Base-by-base conservation (phyloP, 1,140 invertebrate species). In the Euschistus heros region DNA sequence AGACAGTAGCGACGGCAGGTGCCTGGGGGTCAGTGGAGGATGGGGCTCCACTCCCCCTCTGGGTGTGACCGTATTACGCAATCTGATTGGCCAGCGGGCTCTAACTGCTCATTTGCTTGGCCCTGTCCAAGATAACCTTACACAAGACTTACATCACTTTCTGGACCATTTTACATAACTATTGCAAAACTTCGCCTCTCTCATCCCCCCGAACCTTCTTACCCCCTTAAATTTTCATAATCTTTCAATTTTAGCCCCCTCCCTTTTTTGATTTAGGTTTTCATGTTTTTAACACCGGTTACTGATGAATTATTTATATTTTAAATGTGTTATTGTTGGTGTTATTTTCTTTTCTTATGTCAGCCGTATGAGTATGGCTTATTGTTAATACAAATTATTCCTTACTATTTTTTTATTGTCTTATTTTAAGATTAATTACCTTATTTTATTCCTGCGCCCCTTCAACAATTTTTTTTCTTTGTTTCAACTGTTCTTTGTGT, bases 131-230 rank as follows among this genome's bases (percentile, higher is more conserved):
- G 15, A 26, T 59, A 59, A 59, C 55, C 24, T 59, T 59, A 59
- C 55, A 59, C 55, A 59, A 59, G 55, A 33, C 20, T 59, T 59
- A 59, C 55, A 27, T 59, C 20, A 59, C 24, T 27, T 27, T 22
- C 20, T 59, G 55, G 55, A 59, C 24, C 55, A 59, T 33, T 59
- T 59, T 59, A 59, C 55, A 59, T 59, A 59, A 59, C n/a, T 26
- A 59, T 59, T 59, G 55, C 55, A 27, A 26, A 59, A 59, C 55
- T n/a, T 59, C 50, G 50, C 24, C 55, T 18, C 55, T 59, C 20
- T 27, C 30, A 59, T 59, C 30, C 55, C 55, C 24, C 24, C 50
- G 8, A 14, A 20, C 50, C 50, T 54, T 54, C 50, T 33, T 59
- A n/a, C 20, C 55, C 26, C 17, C 17, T 24, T 27, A n/a, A n/a